phyloP scores from a whole-genome alignment of 2,888 invertebrate species.

The Mythimna ferrago region DNA sequence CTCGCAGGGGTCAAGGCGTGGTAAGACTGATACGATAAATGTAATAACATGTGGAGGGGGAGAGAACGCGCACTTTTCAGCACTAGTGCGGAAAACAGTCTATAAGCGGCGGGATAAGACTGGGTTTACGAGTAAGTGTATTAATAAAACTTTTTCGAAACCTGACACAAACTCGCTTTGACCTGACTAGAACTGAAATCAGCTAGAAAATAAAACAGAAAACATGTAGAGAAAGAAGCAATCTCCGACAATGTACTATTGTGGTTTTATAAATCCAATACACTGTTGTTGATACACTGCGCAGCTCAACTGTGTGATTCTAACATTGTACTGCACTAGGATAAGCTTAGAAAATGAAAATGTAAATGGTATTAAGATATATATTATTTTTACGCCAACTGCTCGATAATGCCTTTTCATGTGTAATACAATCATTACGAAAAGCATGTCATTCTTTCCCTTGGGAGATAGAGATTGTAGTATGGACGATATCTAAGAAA shows the following conservation, averaged over 20 bases:
- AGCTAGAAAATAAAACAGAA: constrained; percentile 20
- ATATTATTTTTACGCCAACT: not conserved
- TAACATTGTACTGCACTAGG: constrained; percentile 9
- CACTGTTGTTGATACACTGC: constrained; percentile 35
- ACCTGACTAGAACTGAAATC: not conserved
- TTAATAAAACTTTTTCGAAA: not conserved
- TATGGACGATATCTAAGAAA: no score
- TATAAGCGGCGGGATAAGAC: no score
- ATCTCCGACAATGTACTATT: constrained; percentile 33
- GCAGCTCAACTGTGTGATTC: not conserved
- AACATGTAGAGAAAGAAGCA: constrained; percentile 15
- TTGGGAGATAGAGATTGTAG: no score
- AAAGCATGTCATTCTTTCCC: no score
- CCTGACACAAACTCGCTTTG: not conserved
- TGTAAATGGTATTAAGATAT: not conserved
- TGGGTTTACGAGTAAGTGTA: no score
- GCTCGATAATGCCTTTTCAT: no score
- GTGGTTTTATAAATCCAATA: constrained; percentile 56
- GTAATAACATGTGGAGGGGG: no score
- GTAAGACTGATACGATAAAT: no score
- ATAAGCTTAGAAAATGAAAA: constrained; percentile 1
- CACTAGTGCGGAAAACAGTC: no score
- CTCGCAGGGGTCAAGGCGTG: no score
- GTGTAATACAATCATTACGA: no score
- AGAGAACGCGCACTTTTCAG: no score